Base-by-base conservation (phyloP, 2,888 invertebrate species). In the Girardia tigrina region DNA sequence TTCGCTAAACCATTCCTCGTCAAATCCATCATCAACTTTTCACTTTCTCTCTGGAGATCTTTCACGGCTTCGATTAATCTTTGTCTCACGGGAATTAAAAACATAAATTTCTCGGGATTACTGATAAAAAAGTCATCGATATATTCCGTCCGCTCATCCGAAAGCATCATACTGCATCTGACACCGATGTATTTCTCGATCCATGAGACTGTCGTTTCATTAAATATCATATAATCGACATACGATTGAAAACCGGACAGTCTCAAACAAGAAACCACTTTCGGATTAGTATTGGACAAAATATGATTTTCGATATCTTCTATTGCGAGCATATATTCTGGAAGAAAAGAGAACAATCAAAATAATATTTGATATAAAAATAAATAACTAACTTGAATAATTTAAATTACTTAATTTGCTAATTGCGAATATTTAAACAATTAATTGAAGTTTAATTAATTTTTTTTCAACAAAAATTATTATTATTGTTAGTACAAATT, bases 291-390 rank as follows among this genome's bases (percentile, higher is more conserved):
- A n/a, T 56, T 56, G 6, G 4, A 12, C n/a, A 56, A 4, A 56
- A 56, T 56, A 56, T 56, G 56, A n/a, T 56, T 56, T 56, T 56
- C 56, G 23, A 56, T 23, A 16, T 56, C 56, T 56, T 56, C 56
- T 8, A 56, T 56, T 20, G 4, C n/a, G n/a, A 12, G n/a, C 56
- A 56, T 56, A n/a, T 36, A 36, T 36, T 36, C 16, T 12, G 16
- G 16, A 16, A 36, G 8, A 36, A 12, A 36, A 36, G 16, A 36
- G 16, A 36, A 36, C 16, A 8, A 12, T 36, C 36, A 12, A 36
- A 36, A 36, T 12, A 8, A n/a, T n/a, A n/a, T n/a, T n/a, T n/a
- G 16, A 36, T 36, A 8, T 8, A 12, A 12, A 36, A 36, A 36
- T 12, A 16, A 12, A 36, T 36, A 36, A 36, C 36, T 36, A 12